These are phyloP conservation scores for Pseudococcus jackbeardsleyi DNA, from an alignment of 2,888 invertebrate species.

Conservation along the genomic window DNA sequence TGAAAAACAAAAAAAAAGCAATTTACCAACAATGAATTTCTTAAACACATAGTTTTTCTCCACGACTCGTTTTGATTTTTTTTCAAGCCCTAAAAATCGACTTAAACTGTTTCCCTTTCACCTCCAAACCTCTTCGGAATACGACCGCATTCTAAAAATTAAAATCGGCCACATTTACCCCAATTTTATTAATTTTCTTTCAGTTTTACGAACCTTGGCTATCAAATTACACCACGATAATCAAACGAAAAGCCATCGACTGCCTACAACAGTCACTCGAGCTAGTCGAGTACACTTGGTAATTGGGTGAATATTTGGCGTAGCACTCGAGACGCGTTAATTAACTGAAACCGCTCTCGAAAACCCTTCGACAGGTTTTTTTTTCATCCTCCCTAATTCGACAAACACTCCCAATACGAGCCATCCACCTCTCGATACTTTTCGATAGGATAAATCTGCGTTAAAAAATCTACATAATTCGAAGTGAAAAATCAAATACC, in stretches of 20 bases:
- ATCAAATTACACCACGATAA: neutral
- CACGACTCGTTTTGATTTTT: too few species aligned
- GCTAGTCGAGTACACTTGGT: neutral
- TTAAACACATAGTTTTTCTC: too few species aligned
- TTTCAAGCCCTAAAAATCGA: too few species aligned
- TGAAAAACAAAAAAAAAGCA: too few species aligned
- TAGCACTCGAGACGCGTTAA: neutral
- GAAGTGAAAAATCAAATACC: neutral
- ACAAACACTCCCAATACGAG: neutral
- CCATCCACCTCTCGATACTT: neutral
- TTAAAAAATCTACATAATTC: neutral
- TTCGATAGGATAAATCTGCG: neutral
- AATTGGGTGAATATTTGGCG: neutral
- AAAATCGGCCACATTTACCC: neutral
- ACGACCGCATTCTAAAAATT: neutral
- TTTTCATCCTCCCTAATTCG: neutral
- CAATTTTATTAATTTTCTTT: neutral
- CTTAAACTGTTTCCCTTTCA: too few species aligned
- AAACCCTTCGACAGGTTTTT: neutral
- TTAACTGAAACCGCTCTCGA: neutral
- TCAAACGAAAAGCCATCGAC: neutral
- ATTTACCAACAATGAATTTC: too few species aligned
- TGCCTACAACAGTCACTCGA: neutral
- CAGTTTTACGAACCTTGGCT: neutral
- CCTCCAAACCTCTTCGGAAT: too few species aligned